Evolutionary conservation across 2,113 vertebrate genomes (phyloP), one percentile per base, ranked within the genome.

Genomic region (Tachycineta bicolor): DNA sequence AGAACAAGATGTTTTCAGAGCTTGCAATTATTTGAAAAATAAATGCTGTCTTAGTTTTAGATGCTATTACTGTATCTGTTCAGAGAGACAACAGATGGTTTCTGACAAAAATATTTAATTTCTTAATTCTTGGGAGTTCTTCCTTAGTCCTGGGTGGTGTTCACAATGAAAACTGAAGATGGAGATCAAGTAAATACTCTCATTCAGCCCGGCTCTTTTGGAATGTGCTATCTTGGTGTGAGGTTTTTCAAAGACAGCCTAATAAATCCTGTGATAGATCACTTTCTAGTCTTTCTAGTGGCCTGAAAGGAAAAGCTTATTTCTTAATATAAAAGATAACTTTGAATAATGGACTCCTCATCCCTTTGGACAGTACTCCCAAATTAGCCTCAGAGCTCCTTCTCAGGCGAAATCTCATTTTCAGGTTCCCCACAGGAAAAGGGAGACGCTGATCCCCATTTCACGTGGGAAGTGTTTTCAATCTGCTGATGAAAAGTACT

Each of bases 71-170:
- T n/a, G 14, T 78, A 1, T 91, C 60, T 94, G 24, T 80, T 91
- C 76, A 63, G 65, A 65, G 55, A 64, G 12, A 13, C 87, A 94
- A 33, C 67, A 83, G 65, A 29, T 69, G 46, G 52, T 34, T 89
- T 60, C 81, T 63, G 91, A 94, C 94, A 41, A 96, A 95, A 96
- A 90, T 88, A 97, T 52, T 96, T 73, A 34, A 94, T 93, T 97
- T 94, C 82, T 87, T 74, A 39, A 77, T 94, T 87, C 46, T 81
- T 56, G 89, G 76, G 84, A 83, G 58, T 77, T 94, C 94, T 75
- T 95, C 55, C 21, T 19, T 24, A n/a, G 49, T 47, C 55, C 31
- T 76, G 62, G 9, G 15, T 75, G 22, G 65, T 94, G 76, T 80
- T 77, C 81, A 52, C 41, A 60, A 59, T 64, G 43, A 37, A 82